Evolutionary conservation across 2,888 invertebrate species (phyloP), one percentile per base, ranked within the genome.

Genomic region (Drosophila yooni): DNA sequence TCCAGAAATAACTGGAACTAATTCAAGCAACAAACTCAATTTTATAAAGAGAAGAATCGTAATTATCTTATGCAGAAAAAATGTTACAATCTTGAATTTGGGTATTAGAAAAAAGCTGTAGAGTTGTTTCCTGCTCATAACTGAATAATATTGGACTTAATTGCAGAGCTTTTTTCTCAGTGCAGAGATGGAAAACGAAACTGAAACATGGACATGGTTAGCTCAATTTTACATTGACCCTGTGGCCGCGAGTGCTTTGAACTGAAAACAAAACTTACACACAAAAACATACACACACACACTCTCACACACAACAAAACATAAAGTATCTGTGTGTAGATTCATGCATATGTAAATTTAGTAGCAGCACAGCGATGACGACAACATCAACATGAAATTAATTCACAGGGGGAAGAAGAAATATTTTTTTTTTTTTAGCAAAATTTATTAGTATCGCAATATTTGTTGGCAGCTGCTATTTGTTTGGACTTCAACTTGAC

Each of bases 171-270:
- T 43, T 21, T 38, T 56, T n/a, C 7, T 4, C n/a, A 38, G 56
- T 56, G 43, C 46, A 40, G 31, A 51, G 40, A 63, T 51, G 75
- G 54, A 57, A 71, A 78, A 73, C 57, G 33, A 61, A 77, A 73
- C 54, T 60, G 57, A 82, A 77, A 58, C 46, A 68, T 68, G 70
- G 81, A 69, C 67, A 85, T 73, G 83, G 68, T 69, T 66, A 70
- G 62, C 40, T 70, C 68, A 67, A 68, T 61, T 73, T 83, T 75
- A 76, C 83, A 81, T 72, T 87, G 90, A 88, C 86, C 88, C 77
- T 79, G 82, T 68, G 78, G 61, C 70, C 62, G 69, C 73, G 60
- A 71, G 86, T 73, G 85, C 88, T 85, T 78, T 81, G 81, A 89
- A 89, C 88, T 75, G 78, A 77, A 83, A 82, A 79, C 73, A 66